Evolutionary conservation across 1,140 invertebrate species (phyloP).

Genomic region (Planococcus citri): DNA sequence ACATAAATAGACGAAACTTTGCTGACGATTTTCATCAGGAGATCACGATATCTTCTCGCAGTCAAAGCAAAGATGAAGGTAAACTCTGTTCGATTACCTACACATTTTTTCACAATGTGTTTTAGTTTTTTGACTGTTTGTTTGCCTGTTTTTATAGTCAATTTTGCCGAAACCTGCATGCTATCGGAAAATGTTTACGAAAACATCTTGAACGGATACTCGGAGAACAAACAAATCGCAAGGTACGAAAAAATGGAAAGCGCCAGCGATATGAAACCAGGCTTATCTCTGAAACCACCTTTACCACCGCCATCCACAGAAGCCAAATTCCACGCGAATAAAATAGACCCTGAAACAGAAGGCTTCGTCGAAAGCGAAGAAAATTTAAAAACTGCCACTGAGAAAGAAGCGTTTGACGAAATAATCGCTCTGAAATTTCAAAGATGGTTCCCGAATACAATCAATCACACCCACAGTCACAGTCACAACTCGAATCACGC

Average conservation of each 20-base stretch:
- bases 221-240: background rate
- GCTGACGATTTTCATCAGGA: background rate
- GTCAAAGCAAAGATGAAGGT: background rate
- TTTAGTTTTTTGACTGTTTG: too few species aligned
- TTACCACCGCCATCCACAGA: conserved; percentile 25
- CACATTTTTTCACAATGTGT: too few species aligned
- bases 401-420: conserved; percentile 27
- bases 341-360: background rate
- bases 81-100: too few species aligned
- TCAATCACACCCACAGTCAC: background rate
- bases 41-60: background rate
- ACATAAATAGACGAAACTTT: background rate
- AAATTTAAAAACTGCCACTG: conserved; percentile 5
- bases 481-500: too few species aligned
- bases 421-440: conserved; percentile 31
- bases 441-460: conserved; percentile 30
- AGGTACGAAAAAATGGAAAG: background rate
- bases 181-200: background rate
- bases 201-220: conserved; percentile 4
- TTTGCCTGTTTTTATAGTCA: too few species aligned
- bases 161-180: background rate
- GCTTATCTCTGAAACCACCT: conserved; percentile 27
- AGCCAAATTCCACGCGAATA: background rate
- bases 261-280: too few species aligned
- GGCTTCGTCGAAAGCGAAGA: background rate